Conservation (phyloP, 2,113 vertebrate genomes). For the Grus americana region DNA sequence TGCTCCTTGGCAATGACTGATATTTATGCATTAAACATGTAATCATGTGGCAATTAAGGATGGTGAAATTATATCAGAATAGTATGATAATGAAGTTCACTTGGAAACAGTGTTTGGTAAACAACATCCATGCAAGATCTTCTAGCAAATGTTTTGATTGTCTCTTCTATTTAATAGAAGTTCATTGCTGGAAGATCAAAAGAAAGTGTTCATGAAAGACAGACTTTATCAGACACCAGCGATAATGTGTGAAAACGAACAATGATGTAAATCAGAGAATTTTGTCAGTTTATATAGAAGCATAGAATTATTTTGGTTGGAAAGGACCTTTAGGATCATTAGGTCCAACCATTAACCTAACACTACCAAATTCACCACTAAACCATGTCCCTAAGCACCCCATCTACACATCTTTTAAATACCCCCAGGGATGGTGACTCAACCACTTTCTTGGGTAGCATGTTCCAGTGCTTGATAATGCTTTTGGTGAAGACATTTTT, state of each 20-base stretch:
- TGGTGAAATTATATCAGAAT: not conserved
- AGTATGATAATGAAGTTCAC: conserved; percentile 38
- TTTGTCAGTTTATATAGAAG: not conserved
- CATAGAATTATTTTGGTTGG: not conserved
- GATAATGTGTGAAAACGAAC: not conserved
- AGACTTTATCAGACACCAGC: not conserved
- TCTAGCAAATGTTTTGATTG: not conserved
- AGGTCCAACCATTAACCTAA: not conserved
- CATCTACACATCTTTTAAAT: not conserved
- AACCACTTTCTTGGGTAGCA: not conserved
- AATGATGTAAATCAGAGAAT: not conserved
- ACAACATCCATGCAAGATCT: not conserved
- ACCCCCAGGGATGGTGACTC: not conserved
- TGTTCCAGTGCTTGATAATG: not conserved
- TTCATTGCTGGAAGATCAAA: not conserved
- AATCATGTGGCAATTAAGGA: conserved; percentile 45
- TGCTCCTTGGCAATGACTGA: not conserved
- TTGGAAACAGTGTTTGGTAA: conserved; percentile 12
- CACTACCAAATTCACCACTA: not conserved
- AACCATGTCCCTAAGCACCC: not conserved
- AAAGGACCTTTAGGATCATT: not conserved
- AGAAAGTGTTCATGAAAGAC: not conserved
- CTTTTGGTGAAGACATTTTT: not conserved
- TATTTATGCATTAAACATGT: conserved; percentile 58
- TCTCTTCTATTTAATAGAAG: not conserved